Base-by-base conservation (phyloP, 1,140 invertebrate species). In the Bombus consobrinus region DNA sequence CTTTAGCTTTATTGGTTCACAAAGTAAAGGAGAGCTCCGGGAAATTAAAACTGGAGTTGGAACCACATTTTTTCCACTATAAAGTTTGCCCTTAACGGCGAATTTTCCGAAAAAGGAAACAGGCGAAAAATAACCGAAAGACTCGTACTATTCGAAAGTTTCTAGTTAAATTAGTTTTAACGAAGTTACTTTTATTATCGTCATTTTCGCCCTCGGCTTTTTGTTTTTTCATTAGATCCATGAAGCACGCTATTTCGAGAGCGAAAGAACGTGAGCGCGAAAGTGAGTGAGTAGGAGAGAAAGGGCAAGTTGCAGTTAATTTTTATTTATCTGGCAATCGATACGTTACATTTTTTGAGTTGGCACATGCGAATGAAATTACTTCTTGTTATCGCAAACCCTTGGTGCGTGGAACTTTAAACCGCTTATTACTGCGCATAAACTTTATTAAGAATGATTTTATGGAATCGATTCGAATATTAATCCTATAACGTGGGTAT, bases 1-100 rank as follows among this genome's bases (percentile, higher is more conserved):
- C 83, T 85, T 85, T 85, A 79, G 77, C 83, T 85, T 85, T 85
- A 85, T 85, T 80, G 83, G 83, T 85, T 85, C 76, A 37, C 77
- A 79, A 85, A 85, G 83, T 85, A 71, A 79, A 72, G 82, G 82
- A 47, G 82, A 84, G 78, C 83, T 85, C 59, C 18, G 57, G 68
- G 76, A 85, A 80, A 85, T 85, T 85, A 85, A 85, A 85, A 85
- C 83, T 71, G 78, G 47, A 85, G 83, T 59, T 34, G 53, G 83
- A 71, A 69, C 77, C 68, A 79, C 83, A 64, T 85, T 85, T 85
- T 85, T 83, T 69, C 43, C 64, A 43, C 76, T 79, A 85, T 47
- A 80, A 85, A 85, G 68, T 80, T 85, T 68, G 28, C 12, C 32
- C 41, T 41, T 80, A 57, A 47, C 25, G 75, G 53, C n/a, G 66